phyloP scores from a whole-genome alignment of 2,797 vertebrate genomes.

The Danio jaintianensis region DNA sequence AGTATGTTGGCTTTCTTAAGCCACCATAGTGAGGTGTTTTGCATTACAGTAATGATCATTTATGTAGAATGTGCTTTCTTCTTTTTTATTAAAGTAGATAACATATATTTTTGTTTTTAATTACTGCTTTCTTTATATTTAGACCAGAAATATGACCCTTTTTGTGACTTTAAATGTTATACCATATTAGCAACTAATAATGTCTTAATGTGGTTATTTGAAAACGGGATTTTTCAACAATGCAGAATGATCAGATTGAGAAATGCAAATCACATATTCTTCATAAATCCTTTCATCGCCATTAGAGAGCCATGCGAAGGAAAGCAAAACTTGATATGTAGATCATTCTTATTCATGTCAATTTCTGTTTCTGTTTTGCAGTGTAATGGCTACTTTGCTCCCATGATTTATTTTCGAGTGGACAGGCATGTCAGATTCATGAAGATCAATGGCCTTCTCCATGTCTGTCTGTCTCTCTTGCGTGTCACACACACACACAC shows the following conservation, averaged over 20 bases:
- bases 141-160: background rate
- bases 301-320: slow-evolving; percentile 8
- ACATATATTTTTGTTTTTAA: too few species aligned
- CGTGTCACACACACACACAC: slow-evolving; percentile 50
- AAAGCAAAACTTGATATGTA: slow-evolving; percentile 37
- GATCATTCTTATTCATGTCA: slow-evolving; percentile 55
- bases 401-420: slow-evolving; percentile 58
- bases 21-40: too few species aligned
- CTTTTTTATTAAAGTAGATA: too few species aligned
- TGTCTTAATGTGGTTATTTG: background rate
- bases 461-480: slow-evolving; percentile 52
- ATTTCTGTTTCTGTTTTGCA: slow-evolving; percentile 48
- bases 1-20: too few species aligned
- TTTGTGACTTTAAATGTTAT: too few species aligned
- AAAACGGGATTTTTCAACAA: background rate
- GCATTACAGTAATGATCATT: background rate
- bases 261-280: slow-evolving; percentile 21
- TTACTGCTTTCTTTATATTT: too few species aligned
- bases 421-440: slow-evolving; percentile 57
- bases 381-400: slow-evolving; percentile 52
- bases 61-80: too few species aligned
- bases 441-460: slow-evolving; percentile 61
- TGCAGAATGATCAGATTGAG: background rate
- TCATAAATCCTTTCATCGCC: slow-evolving; percentile 20
- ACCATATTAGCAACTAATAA: too few species aligned